Conservation (phyloP, 2,888 invertebrate species). For the Anoplius nigerrimus region DNA sequence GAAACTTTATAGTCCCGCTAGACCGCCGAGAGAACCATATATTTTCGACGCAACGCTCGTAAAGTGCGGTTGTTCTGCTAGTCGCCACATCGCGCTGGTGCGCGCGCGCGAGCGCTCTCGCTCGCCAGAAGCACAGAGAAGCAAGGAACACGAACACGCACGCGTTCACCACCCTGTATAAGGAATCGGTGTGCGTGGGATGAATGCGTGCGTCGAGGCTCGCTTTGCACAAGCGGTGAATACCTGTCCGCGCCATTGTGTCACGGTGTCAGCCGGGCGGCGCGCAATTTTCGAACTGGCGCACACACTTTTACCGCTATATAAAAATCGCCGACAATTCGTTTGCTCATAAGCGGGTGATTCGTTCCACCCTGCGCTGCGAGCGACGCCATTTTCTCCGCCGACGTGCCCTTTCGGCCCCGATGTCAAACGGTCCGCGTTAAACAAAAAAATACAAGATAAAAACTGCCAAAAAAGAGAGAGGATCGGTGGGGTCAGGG, state of each 20-base stretch:
- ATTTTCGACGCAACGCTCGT: constrained; percentile 67
- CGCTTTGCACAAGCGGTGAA: background rate
- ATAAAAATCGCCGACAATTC: too few species aligned
- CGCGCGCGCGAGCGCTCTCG: background rate
- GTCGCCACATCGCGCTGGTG: constrained; percentile 40
- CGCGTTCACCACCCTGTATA: constrained; percentile 20
- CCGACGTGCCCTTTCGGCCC: too few species aligned
- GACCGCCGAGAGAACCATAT: constrained; percentile 61
- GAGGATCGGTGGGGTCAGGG: too few species aligned
- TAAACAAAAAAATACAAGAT: too few species aligned
- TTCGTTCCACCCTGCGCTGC: too few species aligned
- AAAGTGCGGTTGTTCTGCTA: constrained; percentile 62
- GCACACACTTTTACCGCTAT: constrained; percentile 20
- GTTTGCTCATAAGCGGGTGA: too few species aligned
- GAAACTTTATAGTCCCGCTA: constrained; percentile 62
- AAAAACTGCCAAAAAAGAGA: too few species aligned
- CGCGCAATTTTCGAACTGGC: constrained; percentile 27
- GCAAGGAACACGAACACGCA: constrained; percentile 19
- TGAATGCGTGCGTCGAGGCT: constrained; percentile 7
- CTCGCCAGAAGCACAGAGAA: too few species aligned
- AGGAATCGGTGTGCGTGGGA: background rate
- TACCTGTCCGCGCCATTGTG: too few species aligned
- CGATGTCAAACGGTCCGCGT: too few species aligned
- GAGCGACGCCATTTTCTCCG: too few species aligned
- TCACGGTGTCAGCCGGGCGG: constrained; percentile 40